Conservation (phyloP, 1,140 invertebrate species). For the Caenorhabditis inopinata region DNA sequence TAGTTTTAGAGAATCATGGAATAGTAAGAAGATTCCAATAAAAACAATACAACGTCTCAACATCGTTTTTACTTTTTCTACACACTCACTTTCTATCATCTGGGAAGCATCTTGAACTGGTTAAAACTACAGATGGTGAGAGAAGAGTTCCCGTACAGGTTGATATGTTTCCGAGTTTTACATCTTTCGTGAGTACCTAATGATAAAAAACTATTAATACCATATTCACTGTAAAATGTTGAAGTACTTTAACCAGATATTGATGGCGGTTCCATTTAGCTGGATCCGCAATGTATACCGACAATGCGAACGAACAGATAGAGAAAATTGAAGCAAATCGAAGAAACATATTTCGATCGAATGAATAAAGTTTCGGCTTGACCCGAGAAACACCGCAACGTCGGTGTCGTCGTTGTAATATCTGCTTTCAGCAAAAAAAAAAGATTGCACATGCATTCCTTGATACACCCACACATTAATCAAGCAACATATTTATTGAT, state of each 20-base stretch:
- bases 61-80: no score
- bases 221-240: not conserved
- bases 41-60: no score
- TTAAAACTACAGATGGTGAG: not conserved
- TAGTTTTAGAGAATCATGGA: no score
- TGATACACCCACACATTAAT: constrained; percentile 17
- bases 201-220: not conserved
- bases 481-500: not conserved
- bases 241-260: not conserved
- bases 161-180: not conserved
- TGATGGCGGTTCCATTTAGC: not conserved
- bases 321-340: not conserved
- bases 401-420: not conserved
- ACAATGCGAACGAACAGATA: not conserved
- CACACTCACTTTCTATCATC: not conserved
- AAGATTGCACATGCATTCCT: constrained; percentile 1
- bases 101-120: not conserved
- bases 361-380: not conserved
- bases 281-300: not conserved
- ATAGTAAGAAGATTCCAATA: no score
- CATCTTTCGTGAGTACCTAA: not conserved
- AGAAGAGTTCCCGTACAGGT: constrained; percentile 1
- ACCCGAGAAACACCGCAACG: no score
- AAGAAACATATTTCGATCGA: not conserved
- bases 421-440: constrained; percentile 23